Evolutionary conservation across 2,113 vertebrate genomes (phyloP).

Genomic region (Ranitomeya variabilis): DNA sequence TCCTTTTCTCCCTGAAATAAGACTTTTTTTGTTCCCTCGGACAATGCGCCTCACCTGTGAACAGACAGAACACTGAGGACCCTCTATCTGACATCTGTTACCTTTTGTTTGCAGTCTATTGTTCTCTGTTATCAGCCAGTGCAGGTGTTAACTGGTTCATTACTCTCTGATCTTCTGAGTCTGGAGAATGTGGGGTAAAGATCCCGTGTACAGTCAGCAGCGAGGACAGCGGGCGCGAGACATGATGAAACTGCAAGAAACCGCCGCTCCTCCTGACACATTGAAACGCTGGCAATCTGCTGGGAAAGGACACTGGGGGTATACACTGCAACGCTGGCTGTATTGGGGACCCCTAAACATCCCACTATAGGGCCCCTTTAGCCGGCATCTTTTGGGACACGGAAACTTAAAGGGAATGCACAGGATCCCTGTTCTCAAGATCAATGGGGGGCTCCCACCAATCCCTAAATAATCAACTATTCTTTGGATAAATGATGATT

Average conservation of each 20-base stretch:
- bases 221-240: background rate
- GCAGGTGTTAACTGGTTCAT: background rate
- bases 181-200: background rate
- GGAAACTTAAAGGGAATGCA: too few species aligned
- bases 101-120: background rate
- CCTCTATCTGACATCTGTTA: background rate
- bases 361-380: too few species aligned
- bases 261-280: background rate
- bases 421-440: too few species aligned
- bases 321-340: too few species aligned
- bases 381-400: too few species aligned
- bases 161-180: background rate
- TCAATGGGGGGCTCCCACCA: too few species aligned
- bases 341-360: too few species aligned
- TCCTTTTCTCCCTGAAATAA: constrained; percentile 10
- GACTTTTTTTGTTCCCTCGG: background rate
- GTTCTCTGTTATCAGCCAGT: background rate
- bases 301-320: too few species aligned
- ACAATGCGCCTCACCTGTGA: background rate
- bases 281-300: background rate
- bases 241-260: constrained; percentile 33
- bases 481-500: too few species aligned
- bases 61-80: background rate
- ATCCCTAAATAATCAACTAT: too few species aligned
- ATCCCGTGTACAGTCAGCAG: background rate